Conservation (phyloP, 2,888 invertebrate genomes). For the Drosophila subquinaria region DNA sequence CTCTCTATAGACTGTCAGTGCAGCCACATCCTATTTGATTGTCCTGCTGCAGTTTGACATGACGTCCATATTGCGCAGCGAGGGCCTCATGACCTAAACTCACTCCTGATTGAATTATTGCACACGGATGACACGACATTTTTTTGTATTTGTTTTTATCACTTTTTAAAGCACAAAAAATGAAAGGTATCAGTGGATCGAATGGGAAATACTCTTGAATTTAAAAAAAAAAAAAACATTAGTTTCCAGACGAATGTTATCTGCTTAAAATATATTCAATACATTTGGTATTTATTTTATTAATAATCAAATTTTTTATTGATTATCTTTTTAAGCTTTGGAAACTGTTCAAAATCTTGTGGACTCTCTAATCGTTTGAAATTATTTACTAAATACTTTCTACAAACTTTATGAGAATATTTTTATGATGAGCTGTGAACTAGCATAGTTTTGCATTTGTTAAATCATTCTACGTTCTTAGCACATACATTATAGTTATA, state of each 20-base stretch:
- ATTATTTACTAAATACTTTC: too few species aligned
- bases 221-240: neutral
- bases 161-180: constrained; percentile 16
- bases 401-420: too few species aligned
- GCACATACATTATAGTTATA: too few species aligned
- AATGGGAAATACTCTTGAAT: constrained; percentile 13
- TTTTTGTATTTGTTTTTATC: constrained; percentile 6
- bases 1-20: constrained; percentile 83
- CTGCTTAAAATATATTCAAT: neutral
- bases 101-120: constrained; percentile 39
- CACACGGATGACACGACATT: neutral
- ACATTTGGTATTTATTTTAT: neutral
- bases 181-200: neutral
- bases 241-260: neutral
- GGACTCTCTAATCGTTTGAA: too few species aligned
- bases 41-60: constrained; percentile 86
- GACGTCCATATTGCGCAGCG: constrained; percentile 79
- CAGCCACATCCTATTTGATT: constrained; percentile 85
- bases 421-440: too few species aligned
- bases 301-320: neutral
- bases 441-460: too few species aligned
- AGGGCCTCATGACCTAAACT: constrained; percentile 73
- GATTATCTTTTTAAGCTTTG: neutral
- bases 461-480: too few species aligned
- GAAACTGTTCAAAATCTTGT: too few species aligned